Evolutionary conservation across 2,888 invertebrate species (phyloP), one percentile per base, ranked within the genome.

Genomic region (Pandemis heparana): DNA sequence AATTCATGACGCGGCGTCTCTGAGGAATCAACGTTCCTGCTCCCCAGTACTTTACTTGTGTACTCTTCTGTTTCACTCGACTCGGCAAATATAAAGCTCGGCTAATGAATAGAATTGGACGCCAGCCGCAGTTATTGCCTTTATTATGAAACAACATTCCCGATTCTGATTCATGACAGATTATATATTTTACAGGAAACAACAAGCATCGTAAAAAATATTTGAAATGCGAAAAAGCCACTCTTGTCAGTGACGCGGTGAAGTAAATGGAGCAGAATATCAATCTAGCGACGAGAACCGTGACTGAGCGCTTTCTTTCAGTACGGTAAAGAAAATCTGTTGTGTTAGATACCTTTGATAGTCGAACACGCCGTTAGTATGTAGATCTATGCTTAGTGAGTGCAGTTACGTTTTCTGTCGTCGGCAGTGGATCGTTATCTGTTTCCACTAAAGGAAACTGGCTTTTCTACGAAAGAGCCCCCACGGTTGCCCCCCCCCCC

Each of bases 391-490:
- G 86, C 86, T 89, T 85, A 89, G 88, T 85, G 87, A 90, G 86
- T 92, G 91, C 90, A 92, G 90, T 92, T 92, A 92, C 91, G 92
- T 92, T 92, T 94, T 93, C 93, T 89, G 92, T 92, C 92, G 94
- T 90, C 91, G 90, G 91, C 90, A 90, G 88, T 85, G 92, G 93
- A 94, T 94, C 94, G 94, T 94, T 94, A 94, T 94, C 94, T 94
- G 92, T 94, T 94, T 92, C 92, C 89, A 94, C 90, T 92, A 91
- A 94, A 94, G 92, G 90, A 93, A 93, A 92, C 94, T 92, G 92
- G 88, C 91, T 93, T 92, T 91, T 90, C 90, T 86, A 88, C 89
- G 90, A 92, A 92, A 89, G 91, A 92, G 89, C 92, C 92, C 91
- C 88, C 82, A 81, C 84, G 86, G 87, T 85, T 87, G 83, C 85